Evolutionary conservation across 2,797 vertebrate species (phyloP).

Genomic region (Crypturellus tataupa): DNA sequence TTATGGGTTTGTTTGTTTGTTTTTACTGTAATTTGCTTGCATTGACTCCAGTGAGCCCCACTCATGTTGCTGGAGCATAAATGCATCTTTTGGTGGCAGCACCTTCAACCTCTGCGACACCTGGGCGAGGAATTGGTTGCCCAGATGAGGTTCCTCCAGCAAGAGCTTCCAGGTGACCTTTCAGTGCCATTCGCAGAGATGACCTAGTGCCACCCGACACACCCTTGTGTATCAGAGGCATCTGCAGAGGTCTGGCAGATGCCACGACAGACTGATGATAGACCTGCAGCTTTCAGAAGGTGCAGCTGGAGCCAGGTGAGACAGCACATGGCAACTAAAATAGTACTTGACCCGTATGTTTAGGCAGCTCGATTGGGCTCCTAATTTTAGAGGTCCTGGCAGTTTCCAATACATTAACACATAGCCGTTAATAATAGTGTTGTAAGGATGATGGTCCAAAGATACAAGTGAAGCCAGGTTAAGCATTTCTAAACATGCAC

Average conservation of each 20-base stretch:
- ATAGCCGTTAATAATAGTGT: no score
- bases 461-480: no score
- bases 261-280: neutral
- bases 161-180: rapidly evolving
- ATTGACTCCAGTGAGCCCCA: neutral
- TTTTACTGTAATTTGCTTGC: neutral
- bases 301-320: neutral
- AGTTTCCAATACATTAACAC: neutral
- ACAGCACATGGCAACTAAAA: neutral
- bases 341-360: neutral
- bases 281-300: neutral
- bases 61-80: neutral
- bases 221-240: neutral
- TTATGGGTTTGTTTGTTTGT: neutral
- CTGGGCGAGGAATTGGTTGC: neutral
- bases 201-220: neutral
- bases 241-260: neutral
- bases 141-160: neutral
- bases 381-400: neutral
- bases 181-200: slow-evolving; percentile 14
- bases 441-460: no score
- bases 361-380: neutral
- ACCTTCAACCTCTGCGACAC: neutral
- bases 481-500: no score
- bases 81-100: neutral